These are phyloP conservation scores for Hetaerina titia DNA, from an alignment of 2,888 invertebrate species.

Conservation along the genomic window DNA sequence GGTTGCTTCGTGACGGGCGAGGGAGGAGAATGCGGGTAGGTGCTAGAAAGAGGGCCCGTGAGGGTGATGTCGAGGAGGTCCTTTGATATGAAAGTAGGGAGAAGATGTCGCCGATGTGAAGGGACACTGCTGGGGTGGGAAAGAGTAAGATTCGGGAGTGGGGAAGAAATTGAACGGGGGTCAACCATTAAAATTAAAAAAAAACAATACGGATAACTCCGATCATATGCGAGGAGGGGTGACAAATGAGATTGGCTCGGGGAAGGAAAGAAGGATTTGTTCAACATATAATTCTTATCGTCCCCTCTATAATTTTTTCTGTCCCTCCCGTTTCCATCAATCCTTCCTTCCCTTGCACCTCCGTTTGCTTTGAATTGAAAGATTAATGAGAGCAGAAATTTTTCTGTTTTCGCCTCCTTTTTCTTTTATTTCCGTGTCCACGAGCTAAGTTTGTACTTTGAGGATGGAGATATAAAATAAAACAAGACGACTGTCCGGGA, in stretches of 20 bases:
- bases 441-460: background rate
- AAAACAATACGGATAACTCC: no score
- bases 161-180: no score
- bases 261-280: background rate
- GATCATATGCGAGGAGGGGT: background rate
- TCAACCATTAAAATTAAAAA: no score
- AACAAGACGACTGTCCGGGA: background rate
- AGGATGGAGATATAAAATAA: background rate
- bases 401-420: background rate
- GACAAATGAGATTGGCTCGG: background rate
- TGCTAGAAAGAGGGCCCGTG: no score
- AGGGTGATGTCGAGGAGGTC: no score
- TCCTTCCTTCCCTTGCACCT: background rate
- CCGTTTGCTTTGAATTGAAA: background rate
- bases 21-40: no score
- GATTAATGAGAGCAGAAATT: constrained; percentile 26
- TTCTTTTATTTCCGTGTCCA: background rate
- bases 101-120: no score
- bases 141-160: no score
- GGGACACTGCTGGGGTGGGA: no score
- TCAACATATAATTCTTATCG: background rate
- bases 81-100: no score
- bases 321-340: background rate
- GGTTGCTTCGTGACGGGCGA: no score
- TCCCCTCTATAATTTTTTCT: background rate